Evolutionary conservation across 1,140 invertebrate species (phyloP).

Genomic region (Leptinotarsa defecta): DNA sequence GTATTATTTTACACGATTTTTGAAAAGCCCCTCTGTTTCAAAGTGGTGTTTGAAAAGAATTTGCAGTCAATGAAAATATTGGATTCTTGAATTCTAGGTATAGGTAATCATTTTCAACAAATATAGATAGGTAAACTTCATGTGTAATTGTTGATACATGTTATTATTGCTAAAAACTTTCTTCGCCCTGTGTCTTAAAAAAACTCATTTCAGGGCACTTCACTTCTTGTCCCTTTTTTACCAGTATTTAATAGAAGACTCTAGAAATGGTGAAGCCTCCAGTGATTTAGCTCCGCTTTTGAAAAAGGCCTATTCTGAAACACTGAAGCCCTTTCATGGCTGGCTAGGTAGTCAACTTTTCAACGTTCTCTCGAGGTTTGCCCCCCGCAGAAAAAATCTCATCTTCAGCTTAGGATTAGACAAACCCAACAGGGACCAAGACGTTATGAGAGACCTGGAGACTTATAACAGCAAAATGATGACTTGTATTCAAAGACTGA

Average conservation of each 20-base stretch:
- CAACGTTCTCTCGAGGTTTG: constrained; percentile 53
- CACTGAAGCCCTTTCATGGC: constrained; percentile 68
- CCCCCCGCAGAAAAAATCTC: constrained; percentile 39
- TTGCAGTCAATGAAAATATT: too few species aligned
- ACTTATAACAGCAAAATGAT: constrained; percentile 41
- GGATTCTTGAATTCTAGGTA: too few species aligned
- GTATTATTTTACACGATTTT: too few species aligned
- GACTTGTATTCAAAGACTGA: constrained; percentile 37
- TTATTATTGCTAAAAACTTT: too few species aligned
- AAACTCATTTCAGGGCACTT: constrained; percentile 60
- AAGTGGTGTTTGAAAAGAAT: too few species aligned
- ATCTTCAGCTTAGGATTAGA: constrained; percentile 39
- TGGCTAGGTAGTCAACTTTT: constrained; percentile 71
- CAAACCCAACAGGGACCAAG: constrained; percentile 39
- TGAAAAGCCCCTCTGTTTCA: too few species aligned
- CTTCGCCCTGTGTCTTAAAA: too few species aligned
- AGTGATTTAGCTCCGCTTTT: constrained; percentile 64
- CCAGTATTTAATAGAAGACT: constrained; percentile 61
- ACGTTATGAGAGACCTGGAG: constrained; percentile 45
- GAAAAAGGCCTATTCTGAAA: constrained; percentile 65
- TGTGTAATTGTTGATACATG: too few species aligned
- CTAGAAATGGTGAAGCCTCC: constrained; percentile 54
- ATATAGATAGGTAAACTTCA: too few species aligned
- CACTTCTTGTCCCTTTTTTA: constrained; percentile 66
- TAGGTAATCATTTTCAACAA: too few species aligned